Evolutionary conservation across 2,888 invertebrate species (phyloP).

Genomic region (Lochmaea capreae): DNA sequence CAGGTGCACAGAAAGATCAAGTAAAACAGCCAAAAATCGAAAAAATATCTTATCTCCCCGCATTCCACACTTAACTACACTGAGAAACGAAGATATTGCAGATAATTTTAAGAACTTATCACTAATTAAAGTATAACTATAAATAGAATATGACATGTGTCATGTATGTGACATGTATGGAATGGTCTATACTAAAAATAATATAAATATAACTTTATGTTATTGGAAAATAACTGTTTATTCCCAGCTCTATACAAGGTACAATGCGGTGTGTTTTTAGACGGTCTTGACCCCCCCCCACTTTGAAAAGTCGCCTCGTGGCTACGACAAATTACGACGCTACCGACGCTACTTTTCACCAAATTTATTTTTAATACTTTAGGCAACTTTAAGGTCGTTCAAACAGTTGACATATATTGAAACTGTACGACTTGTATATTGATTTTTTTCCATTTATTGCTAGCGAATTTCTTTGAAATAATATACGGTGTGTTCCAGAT

Average conservation of each 20-base stretch:
- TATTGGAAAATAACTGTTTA: constrained; percentile 16
- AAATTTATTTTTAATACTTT: constrained; percentile 20
- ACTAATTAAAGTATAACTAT: no score
- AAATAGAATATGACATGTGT: no score
- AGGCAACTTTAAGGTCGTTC: not conserved
- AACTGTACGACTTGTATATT: not conserved
- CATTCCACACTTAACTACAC: no score
- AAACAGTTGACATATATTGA: not conserved
- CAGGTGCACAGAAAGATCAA: no score
- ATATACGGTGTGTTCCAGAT: not conserved
- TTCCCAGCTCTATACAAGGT: constrained; percentile 13
- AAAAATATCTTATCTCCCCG: no score
- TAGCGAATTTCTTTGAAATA: no score
- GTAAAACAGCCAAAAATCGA: no score
- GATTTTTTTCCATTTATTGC: not conserved
- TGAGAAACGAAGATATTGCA: no score
- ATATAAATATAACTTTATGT: not conserved
- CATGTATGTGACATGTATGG: no score
- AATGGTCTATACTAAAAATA: no score
- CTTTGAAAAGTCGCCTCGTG: constrained; percentile 12
- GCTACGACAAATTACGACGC: constrained; percentile 7
- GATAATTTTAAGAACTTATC: no score
- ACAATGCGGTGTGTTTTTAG: constrained; percentile 18
- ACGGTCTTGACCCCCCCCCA: constrained; percentile 25
- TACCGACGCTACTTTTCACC: constrained; percentile 8